Conservation (phyloP, 2,888 invertebrate genomes). For the Mongoloraphidia duomilia region DNA sequence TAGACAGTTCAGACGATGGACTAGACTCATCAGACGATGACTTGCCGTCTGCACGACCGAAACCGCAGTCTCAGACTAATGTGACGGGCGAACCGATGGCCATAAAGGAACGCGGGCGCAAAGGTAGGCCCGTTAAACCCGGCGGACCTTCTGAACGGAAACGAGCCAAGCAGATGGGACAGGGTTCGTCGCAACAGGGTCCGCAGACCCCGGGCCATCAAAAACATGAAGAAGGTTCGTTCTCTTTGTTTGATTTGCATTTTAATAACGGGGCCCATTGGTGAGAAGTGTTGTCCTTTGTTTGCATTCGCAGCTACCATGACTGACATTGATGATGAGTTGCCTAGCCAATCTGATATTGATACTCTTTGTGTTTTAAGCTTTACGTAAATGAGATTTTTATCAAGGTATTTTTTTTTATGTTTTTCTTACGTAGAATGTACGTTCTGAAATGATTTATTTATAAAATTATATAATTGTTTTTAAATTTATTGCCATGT, state of each 20-base stretch:
- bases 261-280: background rate
- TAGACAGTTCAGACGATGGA: conserved; percentile 49
- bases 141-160: conserved; percentile 29
- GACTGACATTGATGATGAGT: conserved; percentile 3
- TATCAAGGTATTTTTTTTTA: conserved; percentile 29
- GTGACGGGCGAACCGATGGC: conserved; percentile 7
- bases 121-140: conserved; percentile 31
- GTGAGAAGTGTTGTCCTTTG: background rate
- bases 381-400: conserved; percentile 22
- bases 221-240: conserved; percentile 42
- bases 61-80: conserved; percentile 14
- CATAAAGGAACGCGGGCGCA: conserved; percentile 16
- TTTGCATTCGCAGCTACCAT: conserved; percentile 1
- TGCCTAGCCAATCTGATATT: background rate
- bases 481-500: conserved; percentile 25
- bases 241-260: conserved; percentile 31
- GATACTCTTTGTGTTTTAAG: background rate
- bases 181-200: conserved; percentile 9
- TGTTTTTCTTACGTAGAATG: conserved; percentile 27
- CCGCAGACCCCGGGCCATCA: conserved; percentile 26
- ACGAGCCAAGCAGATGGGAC: conserved; percentile 17
- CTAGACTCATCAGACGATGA: conserved; percentile 43
- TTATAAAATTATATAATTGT: conserved; percentile 22
- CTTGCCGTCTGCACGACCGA: conserved; percentile 32
- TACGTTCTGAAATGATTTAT: conserved; percentile 38